Conservation (phyloP, 1,140 invertebrate species). For the Meteorus sp. region DNA sequence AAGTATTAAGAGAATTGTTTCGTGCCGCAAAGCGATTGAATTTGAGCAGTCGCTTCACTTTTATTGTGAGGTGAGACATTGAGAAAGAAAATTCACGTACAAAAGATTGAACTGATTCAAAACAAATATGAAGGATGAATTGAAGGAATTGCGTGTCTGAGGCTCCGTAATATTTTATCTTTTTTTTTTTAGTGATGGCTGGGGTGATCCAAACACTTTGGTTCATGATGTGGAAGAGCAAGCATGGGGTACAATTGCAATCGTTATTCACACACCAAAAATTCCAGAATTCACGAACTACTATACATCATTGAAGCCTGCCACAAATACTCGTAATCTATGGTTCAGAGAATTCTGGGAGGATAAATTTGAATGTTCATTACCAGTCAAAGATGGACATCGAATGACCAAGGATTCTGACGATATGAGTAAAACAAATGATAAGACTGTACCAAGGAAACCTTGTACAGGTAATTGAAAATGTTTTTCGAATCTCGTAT, state of each 20-base stretch:
- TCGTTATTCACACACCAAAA: conserved; percentile 74
- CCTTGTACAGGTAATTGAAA: too few relatives aligned
- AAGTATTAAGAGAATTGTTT: conserved; percentile 71
- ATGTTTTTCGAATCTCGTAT: too few relatives aligned
- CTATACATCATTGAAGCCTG: conserved; percentile 69
- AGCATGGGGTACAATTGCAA: conserved; percentile 74
- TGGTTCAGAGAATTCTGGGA: conserved; percentile 82
- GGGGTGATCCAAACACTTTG: too few relatives aligned
- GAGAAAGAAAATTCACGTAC: neutral
- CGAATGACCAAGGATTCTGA: too few relatives aligned
- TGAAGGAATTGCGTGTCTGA: too few relatives aligned
- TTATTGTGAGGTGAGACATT: conserved; percentile 68
- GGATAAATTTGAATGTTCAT: conserved; percentile 67
- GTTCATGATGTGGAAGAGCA: conserved; percentile 76
- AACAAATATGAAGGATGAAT: too few relatives aligned
- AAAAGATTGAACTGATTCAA: neutral
- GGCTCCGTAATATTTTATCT: conserved; percentile 4
- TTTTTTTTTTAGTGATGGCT: conserved; percentile 67
- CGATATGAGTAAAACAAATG: too few relatives aligned
- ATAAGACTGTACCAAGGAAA: too few relatives aligned
- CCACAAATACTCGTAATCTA: conserved; percentile 69
- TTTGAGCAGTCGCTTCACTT: conserved; percentile 66
- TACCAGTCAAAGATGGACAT: too few relatives aligned
- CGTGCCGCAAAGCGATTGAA: conserved; percentile 67
- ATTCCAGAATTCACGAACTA: conserved; percentile 70